Evolutionary conservation across 1,140 invertebrate genomes (phyloP).

Genomic region (Drosophila novamexicana): DNA sequence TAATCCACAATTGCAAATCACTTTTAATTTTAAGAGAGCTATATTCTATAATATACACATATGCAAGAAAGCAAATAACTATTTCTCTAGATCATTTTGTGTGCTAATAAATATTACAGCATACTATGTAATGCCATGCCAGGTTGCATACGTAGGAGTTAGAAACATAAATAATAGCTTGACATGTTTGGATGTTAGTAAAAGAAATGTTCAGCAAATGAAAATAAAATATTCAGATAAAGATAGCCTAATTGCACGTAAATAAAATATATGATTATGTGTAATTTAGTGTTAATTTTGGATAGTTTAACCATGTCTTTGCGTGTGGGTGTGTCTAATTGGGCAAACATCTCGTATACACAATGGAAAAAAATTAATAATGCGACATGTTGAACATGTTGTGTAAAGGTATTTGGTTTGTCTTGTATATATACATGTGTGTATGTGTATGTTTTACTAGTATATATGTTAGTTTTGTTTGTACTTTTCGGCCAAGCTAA

Average conservation of each 20-base stretch:
- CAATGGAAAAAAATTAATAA: slow-evolving; percentile 41
- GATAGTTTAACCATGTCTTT: slow-evolving; percentile 36
- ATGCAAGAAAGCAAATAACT: neutral
- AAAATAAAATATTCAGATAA: slow-evolving; percentile 26
- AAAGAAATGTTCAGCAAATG: slow-evolving; percentile 26
- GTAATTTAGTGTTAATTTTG: slow-evolving; percentile 49
- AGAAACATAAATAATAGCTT: slow-evolving; percentile 19
- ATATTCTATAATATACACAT: no score
- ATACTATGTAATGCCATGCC: neutral
- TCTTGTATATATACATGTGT: slow-evolving; percentile 12
- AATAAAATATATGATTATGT: slow-evolving; percentile 46
- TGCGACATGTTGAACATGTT: slow-evolving; percentile 50
- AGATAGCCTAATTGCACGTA: slow-evolving; percentile 36
- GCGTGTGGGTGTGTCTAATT: slow-evolving; percentile 10
- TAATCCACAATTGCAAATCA: neutral
- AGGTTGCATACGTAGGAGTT: slow-evolving; percentile 7
- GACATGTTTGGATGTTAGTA: slow-evolving; percentile 27
- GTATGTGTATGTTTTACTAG: slow-evolving; percentile 16
- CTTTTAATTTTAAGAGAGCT: no score
- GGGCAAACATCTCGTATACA: slow-evolving; percentile 18
- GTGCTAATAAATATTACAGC: neutral
- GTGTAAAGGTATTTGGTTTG: slow-evolving; percentile 6
- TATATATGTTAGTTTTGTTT: slow-evolving; percentile 35
- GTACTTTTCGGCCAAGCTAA: slow-evolving; percentile 21
- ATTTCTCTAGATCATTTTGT: slow-evolving; percentile 1